Conservation (phyloP, 2,113 vertebrate genomes). For the Oncorhynchus masou region DNA sequence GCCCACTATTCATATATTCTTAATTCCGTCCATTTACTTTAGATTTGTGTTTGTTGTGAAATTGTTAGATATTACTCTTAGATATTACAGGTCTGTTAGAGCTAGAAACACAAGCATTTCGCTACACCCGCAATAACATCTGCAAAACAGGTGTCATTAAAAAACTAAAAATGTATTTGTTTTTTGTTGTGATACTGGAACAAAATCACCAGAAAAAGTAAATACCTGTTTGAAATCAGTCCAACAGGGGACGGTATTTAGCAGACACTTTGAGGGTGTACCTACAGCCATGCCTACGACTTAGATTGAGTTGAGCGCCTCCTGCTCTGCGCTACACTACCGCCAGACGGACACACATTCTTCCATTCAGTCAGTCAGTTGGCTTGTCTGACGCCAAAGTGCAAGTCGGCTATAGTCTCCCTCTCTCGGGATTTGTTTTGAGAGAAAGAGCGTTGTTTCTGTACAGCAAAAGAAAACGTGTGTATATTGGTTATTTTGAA, state of each 20-base stretch:
- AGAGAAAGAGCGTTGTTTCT: not conserved
- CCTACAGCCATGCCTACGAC: not conserved
- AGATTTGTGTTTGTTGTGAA: too few species aligned
- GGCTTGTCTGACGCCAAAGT: not conserved
- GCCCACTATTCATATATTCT: too few species aligned
- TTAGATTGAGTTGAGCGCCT: not conserved
- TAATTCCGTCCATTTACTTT: too few species aligned
- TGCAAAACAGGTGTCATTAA: too few species aligned
- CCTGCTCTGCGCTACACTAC: not conserved
- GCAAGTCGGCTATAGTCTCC: too few species aligned
- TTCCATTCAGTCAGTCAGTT: not conserved
- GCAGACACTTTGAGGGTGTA: not conserved
- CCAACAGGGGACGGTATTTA: conserved; percentile 19
- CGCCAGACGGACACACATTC: not conserved
- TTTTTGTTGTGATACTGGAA: not conserved
- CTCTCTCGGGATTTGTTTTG: not conserved
- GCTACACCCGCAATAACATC: too few species aligned
- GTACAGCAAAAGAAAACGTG: not conserved
- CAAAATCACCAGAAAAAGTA: not conserved
- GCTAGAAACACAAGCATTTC: too few species aligned
- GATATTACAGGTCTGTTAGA: too few species aligned
- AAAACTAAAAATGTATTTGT: too few species aligned
- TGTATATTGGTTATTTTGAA: not conserved
- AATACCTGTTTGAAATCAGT: not conserved
- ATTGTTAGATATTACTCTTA: too few species aligned